Percentiles rank a stretch among this genome's conserved stretches.
Conservation (phyloP, 2,797 vertebrate genomes). For the Crenuchus spilurus region DNA sequence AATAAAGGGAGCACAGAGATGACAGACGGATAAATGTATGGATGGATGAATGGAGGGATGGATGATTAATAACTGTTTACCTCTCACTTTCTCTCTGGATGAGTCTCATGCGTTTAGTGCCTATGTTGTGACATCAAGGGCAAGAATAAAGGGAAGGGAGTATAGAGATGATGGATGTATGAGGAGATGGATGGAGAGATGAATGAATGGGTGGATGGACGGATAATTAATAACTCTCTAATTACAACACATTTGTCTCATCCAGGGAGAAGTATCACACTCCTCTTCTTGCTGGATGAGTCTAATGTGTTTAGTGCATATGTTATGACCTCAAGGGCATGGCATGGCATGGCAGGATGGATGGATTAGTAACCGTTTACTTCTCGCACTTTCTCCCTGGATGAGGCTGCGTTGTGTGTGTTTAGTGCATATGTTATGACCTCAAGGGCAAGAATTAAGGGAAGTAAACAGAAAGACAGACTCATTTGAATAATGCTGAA, state of each 20-base stretch:
- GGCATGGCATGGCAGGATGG: too few species aligned
- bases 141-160: conserved; percentile 1
- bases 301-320: conserved; percentile 8
- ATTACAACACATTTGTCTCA: too few species aligned
- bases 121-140: too few species aligned
- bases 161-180: conserved; percentile 23
- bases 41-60: too few species aligned
- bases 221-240: too few species aligned
- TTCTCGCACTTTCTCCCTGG: conserved; percentile 11
- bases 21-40: too few species aligned
- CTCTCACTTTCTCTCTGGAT: too few species aligned
- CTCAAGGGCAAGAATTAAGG: conserved; percentile 9
- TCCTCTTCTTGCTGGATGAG: not conserved
- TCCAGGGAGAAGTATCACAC: too few species aligned
- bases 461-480: conserved; percentile 11
- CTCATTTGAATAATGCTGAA: conserved; percentile 32
- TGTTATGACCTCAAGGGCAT: conserved; percentile 18
- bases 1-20: not conserved
- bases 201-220: too few species aligned
- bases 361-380: too few species aligned
- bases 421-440: conserved; percentile 5
- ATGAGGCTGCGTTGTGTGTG: conserved; percentile 1
- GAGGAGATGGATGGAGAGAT: conserved; percentile 28
- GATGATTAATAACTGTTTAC: too few species aligned
- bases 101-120: too few species aligned